These are phyloP conservation scores for Chloroceryle inda DNA, from an alignment of 2,797 vertebrate species.

Conservation along the genomic window DNA sequence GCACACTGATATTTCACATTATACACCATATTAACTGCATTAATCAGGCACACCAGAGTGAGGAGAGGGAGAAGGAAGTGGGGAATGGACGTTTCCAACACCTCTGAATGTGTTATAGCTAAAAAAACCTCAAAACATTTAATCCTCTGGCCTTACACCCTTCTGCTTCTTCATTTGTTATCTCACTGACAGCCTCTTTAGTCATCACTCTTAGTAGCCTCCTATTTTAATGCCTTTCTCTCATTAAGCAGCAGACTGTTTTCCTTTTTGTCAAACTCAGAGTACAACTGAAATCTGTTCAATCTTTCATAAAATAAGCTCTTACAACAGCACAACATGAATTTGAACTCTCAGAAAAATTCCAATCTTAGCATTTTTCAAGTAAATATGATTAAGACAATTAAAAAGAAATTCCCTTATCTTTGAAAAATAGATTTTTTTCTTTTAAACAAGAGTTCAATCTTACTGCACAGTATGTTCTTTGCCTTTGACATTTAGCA, in stretches of 20 bases:
- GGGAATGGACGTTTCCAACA: neutral
- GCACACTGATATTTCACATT: neutral
- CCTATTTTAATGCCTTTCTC: neutral
- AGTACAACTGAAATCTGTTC: neutral
- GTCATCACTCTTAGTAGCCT: neutral
- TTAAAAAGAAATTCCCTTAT: neutral
- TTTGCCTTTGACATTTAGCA: conserved; percentile 67
- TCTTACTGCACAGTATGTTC: conserved; percentile 17
- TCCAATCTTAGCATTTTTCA: neutral
- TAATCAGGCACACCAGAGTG: neutral
- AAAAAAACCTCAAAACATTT: conserved; percentile 13
- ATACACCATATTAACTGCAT: neutral
- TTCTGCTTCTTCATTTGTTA: neutral
- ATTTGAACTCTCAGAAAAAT: neutral
- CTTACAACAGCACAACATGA: neutral
- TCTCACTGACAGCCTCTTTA: neutral
- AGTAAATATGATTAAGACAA: neutral
- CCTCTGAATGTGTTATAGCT: neutral
- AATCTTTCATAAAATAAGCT: neutral
- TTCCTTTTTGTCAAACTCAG: neutral
- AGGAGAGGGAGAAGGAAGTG: neutral
- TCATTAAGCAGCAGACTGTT: neutral
- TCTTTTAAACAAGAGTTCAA: conserved; percentile 3
- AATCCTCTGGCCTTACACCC: neutral
- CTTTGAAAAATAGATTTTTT: neutral